These are phyloP conservation scores for Pelmatolapia mariae DNA, from an alignment of 2,113 vertebrate genomes.

Conservation along the genomic window DNA sequence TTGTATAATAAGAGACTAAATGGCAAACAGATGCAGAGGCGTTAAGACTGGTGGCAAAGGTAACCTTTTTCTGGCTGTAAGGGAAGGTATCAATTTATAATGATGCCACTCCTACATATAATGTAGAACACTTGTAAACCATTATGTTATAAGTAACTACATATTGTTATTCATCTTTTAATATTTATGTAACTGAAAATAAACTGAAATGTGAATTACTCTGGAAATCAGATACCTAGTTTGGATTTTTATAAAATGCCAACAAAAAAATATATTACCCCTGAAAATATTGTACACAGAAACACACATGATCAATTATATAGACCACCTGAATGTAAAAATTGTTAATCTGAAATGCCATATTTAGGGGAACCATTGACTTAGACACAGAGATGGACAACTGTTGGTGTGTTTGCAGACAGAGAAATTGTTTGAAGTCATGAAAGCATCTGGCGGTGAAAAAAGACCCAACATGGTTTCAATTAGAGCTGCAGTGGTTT, in stretches of 20 bases:
- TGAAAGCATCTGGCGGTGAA: constrained; percentile 2
- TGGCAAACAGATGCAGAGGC: neutral
- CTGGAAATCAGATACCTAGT: neutral
- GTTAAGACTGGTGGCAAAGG: neutral
- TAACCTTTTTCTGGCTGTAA: neutral
- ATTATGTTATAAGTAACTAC: neutral
- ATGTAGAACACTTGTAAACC: neutral
- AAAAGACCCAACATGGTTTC: constrained; percentile 8
- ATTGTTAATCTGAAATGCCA: neutral
- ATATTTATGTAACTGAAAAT: neutral
- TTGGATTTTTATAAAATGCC: neutral
- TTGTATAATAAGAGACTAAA: neutral
- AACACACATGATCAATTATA: neutral
- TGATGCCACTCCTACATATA: neutral
- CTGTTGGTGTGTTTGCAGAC: neutral
- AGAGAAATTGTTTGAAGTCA: constrained; percentile 16
- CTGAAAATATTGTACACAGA: neutral
- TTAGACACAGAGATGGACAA: neutral
- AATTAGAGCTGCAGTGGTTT: neutral
- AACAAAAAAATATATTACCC: constrained; percentile 22
- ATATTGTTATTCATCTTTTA: neutral
- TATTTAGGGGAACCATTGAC: neutral
- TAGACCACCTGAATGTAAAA: neutral
- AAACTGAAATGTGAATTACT: constrained; percentile 3
- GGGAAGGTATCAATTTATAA: neutral